Base-by-base conservation (phyloP, 1,140 invertebrate genomes). In the Charaxes varanes region DNA sequence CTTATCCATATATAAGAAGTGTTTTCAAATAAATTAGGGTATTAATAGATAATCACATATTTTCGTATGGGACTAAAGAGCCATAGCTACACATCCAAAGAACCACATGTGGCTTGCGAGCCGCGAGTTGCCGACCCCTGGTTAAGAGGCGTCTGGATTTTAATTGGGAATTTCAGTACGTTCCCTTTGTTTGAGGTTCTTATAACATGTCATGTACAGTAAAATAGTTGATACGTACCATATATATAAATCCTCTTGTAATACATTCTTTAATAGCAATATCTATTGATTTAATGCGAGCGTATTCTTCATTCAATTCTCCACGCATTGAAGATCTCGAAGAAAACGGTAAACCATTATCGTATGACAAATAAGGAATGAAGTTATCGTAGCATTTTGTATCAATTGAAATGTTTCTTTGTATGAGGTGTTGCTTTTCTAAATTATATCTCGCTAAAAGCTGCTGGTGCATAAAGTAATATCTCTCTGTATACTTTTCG, bases 381-480 rank as follows among this genome's bases (percentile, higher is more conserved):
- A 58, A 79, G 38, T 70, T 53, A 30, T 48, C 45, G 11, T 60
- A 55, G 26, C 72, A 69, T 11, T 63, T 54, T 36, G 35, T 19
- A 36, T 49, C 28, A 17, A 30, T 30, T 27, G 38, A 42, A 30
- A 31, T 19, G 38, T 61, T 54, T 11, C 30, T 36, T 4, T 50
- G 28, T 34, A 44, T 46, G 14, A 64, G 44, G 48, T 76, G 58
- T 48, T 89, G 62, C 57, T 89, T 88, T 72, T 92, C 90, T 59
- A 92, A 67, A 53, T 87, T 86, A 67, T 90, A 91, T 55, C 90
- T 86, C 12, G 88, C 83, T 44, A 90, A 62, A 3, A 91, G 30
- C 50, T 91, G 89, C 49, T 89, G 81, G 42, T 90, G 86, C 2
- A 62, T 65, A 8, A 79, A 70, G 67, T 87, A 90, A 47, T 87